Base-by-base conservation (phyloP, 1,140 invertebrate genomes). In the Druon quercuslanigerum region DNA sequence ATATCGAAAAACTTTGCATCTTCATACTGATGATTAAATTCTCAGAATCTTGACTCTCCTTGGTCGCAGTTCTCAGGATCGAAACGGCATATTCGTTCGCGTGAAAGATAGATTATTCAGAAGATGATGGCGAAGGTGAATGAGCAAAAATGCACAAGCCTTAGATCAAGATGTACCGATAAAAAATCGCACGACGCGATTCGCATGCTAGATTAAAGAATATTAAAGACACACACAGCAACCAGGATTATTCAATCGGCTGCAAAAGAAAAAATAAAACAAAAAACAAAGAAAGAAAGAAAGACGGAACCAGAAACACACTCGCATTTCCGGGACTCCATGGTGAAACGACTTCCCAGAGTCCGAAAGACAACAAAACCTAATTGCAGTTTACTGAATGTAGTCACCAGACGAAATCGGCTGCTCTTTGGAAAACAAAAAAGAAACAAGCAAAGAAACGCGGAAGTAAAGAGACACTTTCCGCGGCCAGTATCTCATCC, bases 321-420 rank as follows among this genome's bases (percentile, higher is more conserved):
- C 25, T 66, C 60, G 60, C 60, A 66, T 66, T 66, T 66, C 60
- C 60, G 60, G 60, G 60, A 66, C 60, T 66, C 60, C 25, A 66
- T 66, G 60, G 60, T 66, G 60, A 40, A 66, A 33, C 25, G 60
- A 66, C 60, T 66, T 66, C 60, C 60, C 60, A 66, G 60, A 66
- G 60, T 66, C 60, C 60, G 33, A 66, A 40, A 40, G 71, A 77
- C 71, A 76, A 79, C 74, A n/a, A 54, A 17, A 75, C 40, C 14
- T 50, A 33, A 19, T 50, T 51, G 16, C 46, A 54, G 56, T 52
- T 51, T 1, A 8, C 16, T 50, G 33, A 66, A 72, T 51, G 51
- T 33, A 56, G 51, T 33, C 54, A 51, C 5, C 33, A 50, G 77
- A 78, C 20, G 20, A 50, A 20, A 14, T 60, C 57, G 17, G 60